Percentiles rank a stretch among this genome's conserved stretches.
phyloP scores from a whole-genome alignment of 2,888 invertebrate genomes.

The Dicyrtomina minuta region DNA sequence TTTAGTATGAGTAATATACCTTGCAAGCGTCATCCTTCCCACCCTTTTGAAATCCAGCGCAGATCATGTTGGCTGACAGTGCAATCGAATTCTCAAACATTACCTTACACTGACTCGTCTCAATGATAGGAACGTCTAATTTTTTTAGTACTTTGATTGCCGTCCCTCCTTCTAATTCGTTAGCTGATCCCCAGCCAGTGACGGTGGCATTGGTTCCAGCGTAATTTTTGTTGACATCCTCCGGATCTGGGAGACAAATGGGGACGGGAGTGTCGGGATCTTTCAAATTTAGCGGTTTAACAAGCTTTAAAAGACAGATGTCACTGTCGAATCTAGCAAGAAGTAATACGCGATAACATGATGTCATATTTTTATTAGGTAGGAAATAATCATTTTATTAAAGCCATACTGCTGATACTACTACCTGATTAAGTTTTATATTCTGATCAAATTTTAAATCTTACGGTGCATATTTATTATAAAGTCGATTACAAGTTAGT shows the following conservation, averaged over 20 bases:
- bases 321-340: slow-evolving; percentile 6
- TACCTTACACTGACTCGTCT: neutral
- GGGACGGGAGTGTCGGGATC: neutral
- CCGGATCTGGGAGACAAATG: neutral
- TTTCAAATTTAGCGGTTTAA: neutral
- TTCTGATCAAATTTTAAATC: no score
- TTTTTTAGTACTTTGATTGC: slow-evolving; percentile 11
- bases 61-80: neutral
- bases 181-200: neutral
- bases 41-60: slow-evolving; percentile 1
- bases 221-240: neutral
- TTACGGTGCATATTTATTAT: no score
- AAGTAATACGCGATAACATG: neutral
- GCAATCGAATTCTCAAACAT: neutral
- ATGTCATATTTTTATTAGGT: no score
- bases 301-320: neutral
- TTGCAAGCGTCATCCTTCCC: slow-evolving; percentile 20
- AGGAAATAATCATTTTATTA: no score
- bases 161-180: neutral
- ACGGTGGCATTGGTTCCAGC: neutral
- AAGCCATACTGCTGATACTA: no score
- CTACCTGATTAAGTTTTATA: no score
- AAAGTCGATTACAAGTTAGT: no score
- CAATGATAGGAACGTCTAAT: slow-evolving; percentile 1
- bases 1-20: neutral